Conservation (phyloP, 1,140 invertebrate species). For the Aphelenchoides avenae region DNA sequence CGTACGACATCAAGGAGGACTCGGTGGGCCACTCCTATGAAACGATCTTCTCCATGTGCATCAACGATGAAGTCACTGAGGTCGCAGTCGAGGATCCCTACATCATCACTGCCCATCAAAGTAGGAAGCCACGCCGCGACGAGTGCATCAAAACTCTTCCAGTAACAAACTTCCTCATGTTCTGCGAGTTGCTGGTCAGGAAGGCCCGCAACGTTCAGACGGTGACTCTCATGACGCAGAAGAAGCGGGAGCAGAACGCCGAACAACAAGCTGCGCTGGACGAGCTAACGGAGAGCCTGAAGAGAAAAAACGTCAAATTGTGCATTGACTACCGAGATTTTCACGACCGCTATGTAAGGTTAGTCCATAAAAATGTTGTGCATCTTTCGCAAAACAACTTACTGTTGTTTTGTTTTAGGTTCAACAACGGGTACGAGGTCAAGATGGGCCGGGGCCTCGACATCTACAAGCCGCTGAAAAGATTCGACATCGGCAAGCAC, state of each 20-base stretch:
- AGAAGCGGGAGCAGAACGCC: background rate
- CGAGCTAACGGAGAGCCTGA: conserved; percentile 12
- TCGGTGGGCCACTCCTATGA: conserved; percentile 19
- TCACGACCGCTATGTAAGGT: conserved; percentile 23
- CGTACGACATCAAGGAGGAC: conserved; percentile 19
- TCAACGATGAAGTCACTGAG: conserved; percentile 16
- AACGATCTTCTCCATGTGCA: conserved; percentile 24
- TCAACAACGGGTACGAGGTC: conserved; percentile 18
- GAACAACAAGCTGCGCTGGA: background rate
- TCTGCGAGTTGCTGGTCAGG: conserved; percentile 22
- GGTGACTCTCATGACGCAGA: conserved; percentile 11
- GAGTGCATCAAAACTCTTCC: background rate
- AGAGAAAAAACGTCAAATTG: conserved; percentile 2
- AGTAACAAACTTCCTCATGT: conserved; percentile 16
- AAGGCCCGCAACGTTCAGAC: background rate
- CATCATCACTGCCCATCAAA: conserved; percentile 20
- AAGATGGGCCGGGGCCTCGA: conserved; percentile 27
- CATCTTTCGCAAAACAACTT: background rate
- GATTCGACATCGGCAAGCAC: conserved; percentile 15
- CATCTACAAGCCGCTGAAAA: conserved; percentile 20
- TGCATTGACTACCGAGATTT: conserved; percentile 10
- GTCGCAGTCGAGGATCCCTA: conserved; percentile 21
- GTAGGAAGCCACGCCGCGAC: conserved; percentile 7
- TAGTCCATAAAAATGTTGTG: background rate
- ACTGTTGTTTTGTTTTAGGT: background rate